A percentile compares a stretch with the other conserved stretches of the same genome.
phyloP scores from a whole-genome alignment of 2,888 invertebrate genomes.

The Cantharis rustica region DNA sequence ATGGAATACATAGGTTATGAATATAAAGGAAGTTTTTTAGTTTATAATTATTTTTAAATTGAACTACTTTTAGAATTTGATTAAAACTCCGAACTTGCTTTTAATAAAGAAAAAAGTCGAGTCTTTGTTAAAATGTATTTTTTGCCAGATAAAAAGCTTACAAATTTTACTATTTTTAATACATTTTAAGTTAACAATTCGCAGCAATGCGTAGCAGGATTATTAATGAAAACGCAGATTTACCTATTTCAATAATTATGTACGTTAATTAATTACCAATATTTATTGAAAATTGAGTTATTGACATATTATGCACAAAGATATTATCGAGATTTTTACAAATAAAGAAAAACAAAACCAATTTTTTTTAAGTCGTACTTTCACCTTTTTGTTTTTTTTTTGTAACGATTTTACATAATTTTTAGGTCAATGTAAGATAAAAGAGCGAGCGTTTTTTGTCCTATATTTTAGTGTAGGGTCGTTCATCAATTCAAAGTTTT shows the following conservation, averaged over 20 bases:
- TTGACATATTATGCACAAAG: neutral
- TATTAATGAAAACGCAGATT: neutral
- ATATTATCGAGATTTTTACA: neutral
- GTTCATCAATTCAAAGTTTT: constrained; percentile 36
- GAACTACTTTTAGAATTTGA: neutral
- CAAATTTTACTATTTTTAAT: neutral
- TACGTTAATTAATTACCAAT: neutral
- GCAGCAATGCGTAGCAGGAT: neutral
- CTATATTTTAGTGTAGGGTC: constrained; percentile 34
- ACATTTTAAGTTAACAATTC: neutral
- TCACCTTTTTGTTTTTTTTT: constrained; percentile 1
- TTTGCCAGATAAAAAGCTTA: neutral
- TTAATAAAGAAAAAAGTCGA: neutral
- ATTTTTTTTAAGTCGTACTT: neutral
- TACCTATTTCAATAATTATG: neutral
- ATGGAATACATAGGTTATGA: neutral
- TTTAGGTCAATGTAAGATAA: constrained; percentile 11
- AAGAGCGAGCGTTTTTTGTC: constrained; percentile 28
- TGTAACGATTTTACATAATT: constrained; percentile 18
- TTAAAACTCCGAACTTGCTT: neutral
- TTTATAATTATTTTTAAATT: neutral
- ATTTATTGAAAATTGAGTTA: neutral
- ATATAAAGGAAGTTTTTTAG: neutral
- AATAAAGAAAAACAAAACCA: neutral
- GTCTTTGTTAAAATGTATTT: neutral